Conservation (phyloP, 2,797 vertebrate genomes). For the Phrynocephalus guinanensis region DNA sequence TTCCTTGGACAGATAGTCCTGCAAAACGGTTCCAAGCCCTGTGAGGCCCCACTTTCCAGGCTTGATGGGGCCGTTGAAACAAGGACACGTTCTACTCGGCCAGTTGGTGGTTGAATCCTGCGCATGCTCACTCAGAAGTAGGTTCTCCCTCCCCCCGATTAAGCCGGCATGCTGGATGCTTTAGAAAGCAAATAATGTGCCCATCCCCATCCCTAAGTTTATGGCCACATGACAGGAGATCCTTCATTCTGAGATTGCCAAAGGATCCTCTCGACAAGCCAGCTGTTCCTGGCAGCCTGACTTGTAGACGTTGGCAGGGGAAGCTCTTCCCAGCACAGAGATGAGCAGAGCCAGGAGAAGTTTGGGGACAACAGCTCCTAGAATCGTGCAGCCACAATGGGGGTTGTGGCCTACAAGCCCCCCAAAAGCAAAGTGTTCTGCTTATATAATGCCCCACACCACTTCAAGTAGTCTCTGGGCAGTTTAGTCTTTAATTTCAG, state of each 20-base stretch:
- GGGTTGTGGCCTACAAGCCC: too few species aligned
- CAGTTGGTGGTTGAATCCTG: neutral
- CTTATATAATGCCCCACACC: too few species aligned
- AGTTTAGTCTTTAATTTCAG: too few species aligned
- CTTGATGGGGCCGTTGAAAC: neutral
- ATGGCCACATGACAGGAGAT: too few species aligned
- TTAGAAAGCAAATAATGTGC: neutral
- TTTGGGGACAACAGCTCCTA: too few species aligned
- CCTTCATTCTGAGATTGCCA: neutral
- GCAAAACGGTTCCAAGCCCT: neutral
- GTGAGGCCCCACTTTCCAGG: too few species aligned
- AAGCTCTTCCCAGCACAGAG: neutral
- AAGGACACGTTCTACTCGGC: too few species aligned
- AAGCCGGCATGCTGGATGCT: neutral
- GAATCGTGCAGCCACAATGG: too few species aligned
- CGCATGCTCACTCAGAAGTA: neutral
- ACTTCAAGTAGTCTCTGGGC: too few species aligned
- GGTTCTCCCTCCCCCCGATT: neutral
- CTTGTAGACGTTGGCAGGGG: too few species aligned
- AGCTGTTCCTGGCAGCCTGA: too few species aligned
- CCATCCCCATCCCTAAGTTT: neutral
- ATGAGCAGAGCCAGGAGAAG: neutral
- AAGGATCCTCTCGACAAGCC: neutral
- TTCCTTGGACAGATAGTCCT: constrained; percentile 40
- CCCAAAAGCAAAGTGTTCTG: too few species aligned